Conservation (phyloP, 2,888 invertebrate species). For the Trichopoda pennipes region DNA sequence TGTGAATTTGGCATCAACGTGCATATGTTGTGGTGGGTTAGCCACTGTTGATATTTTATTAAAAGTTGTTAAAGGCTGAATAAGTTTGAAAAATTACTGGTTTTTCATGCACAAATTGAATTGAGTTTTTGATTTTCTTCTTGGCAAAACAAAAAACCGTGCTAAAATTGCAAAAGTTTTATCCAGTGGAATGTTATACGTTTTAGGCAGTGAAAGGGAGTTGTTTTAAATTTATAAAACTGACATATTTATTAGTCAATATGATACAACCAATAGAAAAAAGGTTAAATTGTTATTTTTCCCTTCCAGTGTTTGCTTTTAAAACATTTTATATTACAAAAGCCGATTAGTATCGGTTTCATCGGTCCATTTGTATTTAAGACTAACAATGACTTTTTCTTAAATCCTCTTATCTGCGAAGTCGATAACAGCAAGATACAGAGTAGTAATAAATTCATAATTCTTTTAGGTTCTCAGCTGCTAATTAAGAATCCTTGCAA, state of each 20-base stretch:
- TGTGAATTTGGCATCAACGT: conserved; percentile 14
- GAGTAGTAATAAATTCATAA: no score
- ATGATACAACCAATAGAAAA: not conserved
- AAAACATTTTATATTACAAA: no score
- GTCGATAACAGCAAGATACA: no score
- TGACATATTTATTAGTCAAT: not conserved
- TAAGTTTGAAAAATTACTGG: not conserved
- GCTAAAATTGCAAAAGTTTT: conserved; percentile 35
- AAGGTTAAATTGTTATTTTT: no score
- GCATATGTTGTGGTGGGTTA: conserved; percentile 27
- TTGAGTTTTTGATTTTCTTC: not conserved
- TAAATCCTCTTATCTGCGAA: no score
- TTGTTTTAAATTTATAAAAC: not conserved
- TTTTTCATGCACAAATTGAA: conserved; percentile 34
- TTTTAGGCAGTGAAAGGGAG: not conserved
- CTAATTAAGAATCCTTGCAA: no score
- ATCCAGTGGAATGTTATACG: conserved; percentile 1
- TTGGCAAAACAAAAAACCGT: no score
- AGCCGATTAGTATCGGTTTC: no score
- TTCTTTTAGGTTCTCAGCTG: no score
- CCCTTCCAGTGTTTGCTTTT: no score
- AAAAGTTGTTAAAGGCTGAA: conserved; percentile 45
- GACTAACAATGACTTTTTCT: no score
- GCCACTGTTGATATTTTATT: conserved; percentile 26
- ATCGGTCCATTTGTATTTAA: no score